phyloP scores from a whole-genome alignment of 2,113 vertebrate genomes.

The Daubentonia madagascariensis region DNA sequence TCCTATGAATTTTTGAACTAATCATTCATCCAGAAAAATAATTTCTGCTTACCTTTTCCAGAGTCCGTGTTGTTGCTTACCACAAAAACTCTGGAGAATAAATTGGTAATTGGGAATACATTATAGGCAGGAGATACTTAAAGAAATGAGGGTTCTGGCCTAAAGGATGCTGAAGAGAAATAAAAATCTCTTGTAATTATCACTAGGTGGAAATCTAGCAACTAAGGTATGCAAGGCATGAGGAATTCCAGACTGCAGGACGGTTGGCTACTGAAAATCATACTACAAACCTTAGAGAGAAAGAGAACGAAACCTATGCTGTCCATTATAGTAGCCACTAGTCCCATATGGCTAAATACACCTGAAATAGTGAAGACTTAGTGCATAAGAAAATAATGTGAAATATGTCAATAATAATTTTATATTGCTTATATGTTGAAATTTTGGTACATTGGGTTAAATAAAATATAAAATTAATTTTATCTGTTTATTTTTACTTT shows the following conservation, averaged over 20 bases:
- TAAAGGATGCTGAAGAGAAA: background rate
- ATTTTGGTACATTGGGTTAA: background rate
- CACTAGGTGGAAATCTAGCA: background rate
- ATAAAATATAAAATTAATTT: background rate
- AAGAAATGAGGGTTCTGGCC: background rate
- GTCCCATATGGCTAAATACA: background rate
- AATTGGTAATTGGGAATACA: background rate
- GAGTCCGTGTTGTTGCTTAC: background rate
- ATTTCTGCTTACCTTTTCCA: background rate
- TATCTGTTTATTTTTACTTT: background rate
- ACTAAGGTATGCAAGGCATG: background rate
- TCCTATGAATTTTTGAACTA: background rate
- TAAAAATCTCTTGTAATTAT: background rate
- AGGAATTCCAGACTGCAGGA: background rate
- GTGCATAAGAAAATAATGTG: background rate
- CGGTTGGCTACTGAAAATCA: background rate
- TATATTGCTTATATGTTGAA: background rate
- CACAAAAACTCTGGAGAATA: background rate
- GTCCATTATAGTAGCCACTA: background rate
- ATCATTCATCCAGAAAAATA: background rate
- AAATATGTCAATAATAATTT: background rate
- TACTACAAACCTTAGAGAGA: background rate
- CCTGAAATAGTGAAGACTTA: background rate
- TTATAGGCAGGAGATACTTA: background rate
- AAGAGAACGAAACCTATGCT: background rate